phyloP scores from a whole-genome alignment of 2,113 vertebrate genomes.

The Phyllostomus discolor region DNA sequence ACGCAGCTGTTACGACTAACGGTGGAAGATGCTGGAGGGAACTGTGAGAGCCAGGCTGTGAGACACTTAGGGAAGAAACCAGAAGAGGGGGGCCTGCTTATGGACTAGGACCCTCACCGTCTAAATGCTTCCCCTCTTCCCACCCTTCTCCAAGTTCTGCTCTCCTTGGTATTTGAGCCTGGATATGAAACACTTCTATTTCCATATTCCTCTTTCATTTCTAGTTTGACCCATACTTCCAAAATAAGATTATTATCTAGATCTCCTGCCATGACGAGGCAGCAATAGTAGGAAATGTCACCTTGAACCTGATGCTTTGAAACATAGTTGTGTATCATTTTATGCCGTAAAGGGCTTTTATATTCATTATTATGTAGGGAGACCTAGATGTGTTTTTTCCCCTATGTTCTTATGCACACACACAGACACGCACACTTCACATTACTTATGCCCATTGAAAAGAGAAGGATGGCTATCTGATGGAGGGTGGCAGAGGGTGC shows the following conservation, averaged over 20 bases:
- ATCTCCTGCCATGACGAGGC: background rate
- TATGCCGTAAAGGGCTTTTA: background rate
- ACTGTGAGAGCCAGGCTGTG: background rate
- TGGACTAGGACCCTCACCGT: background rate
- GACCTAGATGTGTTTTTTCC: background rate
- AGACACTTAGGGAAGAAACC: background rate
- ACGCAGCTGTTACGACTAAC: background rate
- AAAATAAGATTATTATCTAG: background rate
- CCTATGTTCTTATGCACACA: background rate
- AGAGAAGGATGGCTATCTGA: background rate
- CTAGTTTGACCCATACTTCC: background rate
- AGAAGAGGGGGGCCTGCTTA: background rate
- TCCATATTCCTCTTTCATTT: background rate
- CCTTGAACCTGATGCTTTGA: background rate
- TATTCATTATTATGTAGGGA: background rate
- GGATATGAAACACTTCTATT: background rate
- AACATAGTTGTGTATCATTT: background rate
- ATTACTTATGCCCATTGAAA: background rate
- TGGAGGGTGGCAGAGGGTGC: constrained; percentile 6
- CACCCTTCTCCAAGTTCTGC: background rate
- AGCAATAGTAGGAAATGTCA: background rate
- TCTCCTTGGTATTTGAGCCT: background rate
- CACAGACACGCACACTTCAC: background rate
- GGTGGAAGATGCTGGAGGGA: background rate
- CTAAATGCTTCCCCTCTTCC: too few species aligned